A percentile compares a stretch with the other conserved stretches of the same genome.
These are phyloP conservation scores for Nanorana parkeri DNA, from an alignment of 2,113 vertebrate genomes.

Conservation along the genomic window DNA sequence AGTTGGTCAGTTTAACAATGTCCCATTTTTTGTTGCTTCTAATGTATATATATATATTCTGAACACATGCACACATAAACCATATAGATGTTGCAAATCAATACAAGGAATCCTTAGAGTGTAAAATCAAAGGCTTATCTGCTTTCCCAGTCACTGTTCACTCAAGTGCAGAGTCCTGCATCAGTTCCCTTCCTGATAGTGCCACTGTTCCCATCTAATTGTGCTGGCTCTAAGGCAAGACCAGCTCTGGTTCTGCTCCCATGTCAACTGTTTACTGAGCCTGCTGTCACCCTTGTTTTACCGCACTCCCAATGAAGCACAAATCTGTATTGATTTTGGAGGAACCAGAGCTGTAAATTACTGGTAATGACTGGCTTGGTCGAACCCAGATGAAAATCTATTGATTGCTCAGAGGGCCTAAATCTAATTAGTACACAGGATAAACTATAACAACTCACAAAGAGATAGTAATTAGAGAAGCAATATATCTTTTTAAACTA, in stretches of 20 bases:
- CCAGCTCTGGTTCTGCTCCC: constrained; percentile 39
- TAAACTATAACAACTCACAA: constrained; percentile 8
- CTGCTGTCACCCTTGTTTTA: constrained; percentile 67
- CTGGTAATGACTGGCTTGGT: constrained; percentile 67
- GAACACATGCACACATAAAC: constrained; percentile 2
- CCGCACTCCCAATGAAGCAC: constrained; percentile 64
- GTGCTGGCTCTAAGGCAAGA: constrained; percentile 35
- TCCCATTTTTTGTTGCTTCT: constrained; percentile 22
- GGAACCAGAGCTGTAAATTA: constrained; percentile 72
- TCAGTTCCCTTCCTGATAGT: accelerated
- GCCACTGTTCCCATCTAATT: background rate
- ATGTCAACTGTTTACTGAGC: constrained; percentile 41
- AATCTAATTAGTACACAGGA: constrained; percentile 61
- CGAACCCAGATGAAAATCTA: constrained; percentile 65
- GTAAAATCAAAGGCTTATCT: background rate
- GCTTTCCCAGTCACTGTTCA: background rate
- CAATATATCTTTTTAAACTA: constrained; percentile 12
- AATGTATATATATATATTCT: constrained; percentile 41
- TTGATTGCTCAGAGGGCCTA: constrained; percentile 63
- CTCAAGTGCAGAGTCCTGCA: background rate
- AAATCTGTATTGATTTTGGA: constrained; percentile 76
- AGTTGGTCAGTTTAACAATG: constrained; percentile 29
- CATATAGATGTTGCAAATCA: background rate
- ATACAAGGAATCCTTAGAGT: background rate
- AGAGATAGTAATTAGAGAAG: constrained; percentile 50